These are phyloP conservation scores for Elephas maximus DNA, from an alignment of 2,113 vertebrate genomes.

Conservation along the genomic window DNA sequence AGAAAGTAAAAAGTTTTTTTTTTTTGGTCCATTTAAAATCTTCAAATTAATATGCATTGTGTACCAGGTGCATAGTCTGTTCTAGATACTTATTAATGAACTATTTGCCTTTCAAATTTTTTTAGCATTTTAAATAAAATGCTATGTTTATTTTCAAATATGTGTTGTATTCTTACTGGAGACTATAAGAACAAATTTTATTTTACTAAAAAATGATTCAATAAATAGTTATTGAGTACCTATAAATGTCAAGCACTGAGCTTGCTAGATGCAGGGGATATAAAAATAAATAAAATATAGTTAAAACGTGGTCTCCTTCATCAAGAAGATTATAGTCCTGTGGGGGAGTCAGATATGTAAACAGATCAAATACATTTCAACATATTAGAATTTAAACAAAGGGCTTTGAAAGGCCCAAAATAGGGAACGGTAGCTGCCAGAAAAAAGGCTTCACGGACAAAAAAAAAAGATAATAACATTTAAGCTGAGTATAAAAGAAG, in stretches of 20 bases:
- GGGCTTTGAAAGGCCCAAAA: background rate
- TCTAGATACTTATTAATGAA: slow-evolving; percentile 44
- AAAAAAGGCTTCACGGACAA: background rate
- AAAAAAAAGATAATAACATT: background rate
- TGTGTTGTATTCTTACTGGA: slow-evolving; percentile 6
- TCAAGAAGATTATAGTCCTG: background rate
- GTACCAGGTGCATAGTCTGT: background rate
- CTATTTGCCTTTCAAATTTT: slow-evolving; percentile 60
- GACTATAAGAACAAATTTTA: slow-evolving; percentile 1
- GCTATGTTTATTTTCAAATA: background rate
- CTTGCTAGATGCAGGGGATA: background rate
- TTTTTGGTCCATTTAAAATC: background rate
- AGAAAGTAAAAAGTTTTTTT: background rate
- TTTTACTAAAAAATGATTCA: slow-evolving; percentile 31
- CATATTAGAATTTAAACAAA: background rate
- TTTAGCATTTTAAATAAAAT: slow-evolving; percentile 56
- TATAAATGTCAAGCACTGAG: slow-evolving; percentile 43
- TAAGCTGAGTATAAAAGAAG: background rate
- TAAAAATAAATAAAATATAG: slow-evolving; percentile 3
- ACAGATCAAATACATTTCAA: slow-evolving; percentile 27
- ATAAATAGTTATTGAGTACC: slow-evolving; percentile 55
- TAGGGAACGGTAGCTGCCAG: background rate
- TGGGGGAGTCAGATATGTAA: background rate
- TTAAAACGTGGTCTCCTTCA: background rate
- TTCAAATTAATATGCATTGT: slow-evolving; percentile 32